phyloP scores from a whole-genome alignment of 2,797 vertebrate genomes.

The Tamandua tetradactyla region DNA sequence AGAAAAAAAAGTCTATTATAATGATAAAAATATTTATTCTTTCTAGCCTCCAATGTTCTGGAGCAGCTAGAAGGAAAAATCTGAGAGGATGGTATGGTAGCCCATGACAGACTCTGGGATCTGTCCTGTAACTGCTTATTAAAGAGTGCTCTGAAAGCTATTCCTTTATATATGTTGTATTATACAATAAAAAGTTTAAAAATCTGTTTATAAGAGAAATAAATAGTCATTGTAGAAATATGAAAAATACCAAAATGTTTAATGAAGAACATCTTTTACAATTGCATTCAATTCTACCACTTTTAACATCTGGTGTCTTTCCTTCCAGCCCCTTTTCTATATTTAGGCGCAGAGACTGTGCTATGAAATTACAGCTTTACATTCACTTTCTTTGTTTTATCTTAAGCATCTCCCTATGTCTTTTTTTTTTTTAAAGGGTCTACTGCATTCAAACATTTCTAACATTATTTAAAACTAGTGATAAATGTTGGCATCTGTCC shows the following conservation, averaged over 20 bases:
- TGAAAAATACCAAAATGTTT: neutral
- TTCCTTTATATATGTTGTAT: no score
- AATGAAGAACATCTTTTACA: conserved; percentile 33
- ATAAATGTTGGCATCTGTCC: neutral
- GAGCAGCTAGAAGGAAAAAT: no score
- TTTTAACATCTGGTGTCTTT: neutral
- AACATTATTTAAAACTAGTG: neutral
- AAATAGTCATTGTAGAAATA: neutral
- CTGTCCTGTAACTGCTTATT: no score
- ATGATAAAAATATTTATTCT: no score
- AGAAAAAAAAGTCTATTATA: no score
- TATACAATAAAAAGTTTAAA: no score
- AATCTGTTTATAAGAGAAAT: neutral
- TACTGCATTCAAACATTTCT: neutral
- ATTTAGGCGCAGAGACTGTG: neutral
- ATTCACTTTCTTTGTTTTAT: neutral
- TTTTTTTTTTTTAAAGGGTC: neutral
- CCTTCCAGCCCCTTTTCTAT: neutral
- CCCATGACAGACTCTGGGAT: no score
- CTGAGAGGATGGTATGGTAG: no score
- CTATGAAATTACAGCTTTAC: neutral
- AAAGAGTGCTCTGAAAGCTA: no score
- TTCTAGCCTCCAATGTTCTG: no score
- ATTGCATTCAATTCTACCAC: neutral
- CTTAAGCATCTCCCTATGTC: neutral